A percentile compares a stretch with the other conserved stretches of the same genome.
Conservation (phyloP, 2,888 invertebrate species). For the Bembecia ichneumoniformis region DNA sequence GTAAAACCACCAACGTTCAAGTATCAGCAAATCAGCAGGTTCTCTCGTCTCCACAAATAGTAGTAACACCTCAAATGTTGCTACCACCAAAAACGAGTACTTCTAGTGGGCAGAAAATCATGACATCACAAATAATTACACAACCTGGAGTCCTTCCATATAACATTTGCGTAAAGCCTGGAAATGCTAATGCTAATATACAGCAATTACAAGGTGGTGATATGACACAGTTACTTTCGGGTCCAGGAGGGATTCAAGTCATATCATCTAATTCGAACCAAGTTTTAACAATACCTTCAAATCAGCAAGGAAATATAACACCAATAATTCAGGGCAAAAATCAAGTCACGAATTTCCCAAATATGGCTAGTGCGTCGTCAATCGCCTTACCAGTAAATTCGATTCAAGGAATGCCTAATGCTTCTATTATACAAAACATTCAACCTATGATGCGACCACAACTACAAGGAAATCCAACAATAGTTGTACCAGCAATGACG, state of each 20-base stretch:
- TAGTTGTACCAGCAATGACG: constrained; percentile 60
- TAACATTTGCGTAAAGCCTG: constrained; percentile 65
- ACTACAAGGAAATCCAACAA: constrained; percentile 61
- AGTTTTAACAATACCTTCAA: constrained; percentile 58
- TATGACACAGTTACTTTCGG: constrained; percentile 58
- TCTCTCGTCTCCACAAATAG: constrained; percentile 63
- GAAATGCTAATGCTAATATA: constrained; percentile 47
- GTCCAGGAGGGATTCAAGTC: constrained; percentile 63
- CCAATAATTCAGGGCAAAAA: constrained; percentile 59
- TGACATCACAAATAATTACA: constrained; percentile 59
- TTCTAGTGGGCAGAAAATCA: constrained; percentile 49
- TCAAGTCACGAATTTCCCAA: constrained; percentile 59
- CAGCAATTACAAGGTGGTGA: constrained; percentile 62
- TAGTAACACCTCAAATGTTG: constrained; percentile 66
- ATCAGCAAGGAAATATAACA: constrained; percentile 47
- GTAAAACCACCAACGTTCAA: constrained; percentile 59
- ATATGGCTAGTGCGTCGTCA: constrained; percentile 66
- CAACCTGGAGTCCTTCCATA: constrained; percentile 59
- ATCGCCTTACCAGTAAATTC: constrained; percentile 64
- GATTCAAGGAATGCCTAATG: constrained; percentile 59
- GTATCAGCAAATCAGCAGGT: constrained; percentile 62
- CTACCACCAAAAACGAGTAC: constrained; percentile 58
- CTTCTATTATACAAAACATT: constrained; percentile 63
- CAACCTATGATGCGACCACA: constrained; percentile 67
- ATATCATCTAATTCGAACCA: constrained; percentile 68